A percentile compares a stretch with the other conserved stretches of the same genome.
phyloP scores from a whole-genome alignment of 2,888 invertebrate species.

The Steinernema carpocapsae region DNA sequence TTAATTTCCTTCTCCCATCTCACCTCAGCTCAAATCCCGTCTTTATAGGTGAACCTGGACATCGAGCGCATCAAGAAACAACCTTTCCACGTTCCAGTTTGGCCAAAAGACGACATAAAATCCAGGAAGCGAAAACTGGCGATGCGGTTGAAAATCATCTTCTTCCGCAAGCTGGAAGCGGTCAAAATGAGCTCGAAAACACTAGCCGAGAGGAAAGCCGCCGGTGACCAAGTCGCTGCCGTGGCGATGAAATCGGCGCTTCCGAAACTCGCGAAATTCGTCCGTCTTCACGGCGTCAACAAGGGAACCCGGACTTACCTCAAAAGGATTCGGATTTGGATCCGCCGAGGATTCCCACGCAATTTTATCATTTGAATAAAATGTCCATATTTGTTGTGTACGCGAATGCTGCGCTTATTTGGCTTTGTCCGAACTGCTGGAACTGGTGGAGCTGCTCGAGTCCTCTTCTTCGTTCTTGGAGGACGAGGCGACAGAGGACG shows the following conservation, averaged over 20 bases:
- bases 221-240: background rate
- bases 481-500: too few relatives aligned
- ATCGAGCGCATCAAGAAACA: background rate
- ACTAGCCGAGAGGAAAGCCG: background rate
- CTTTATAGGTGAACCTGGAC: background rate
- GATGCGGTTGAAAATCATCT: background rate
- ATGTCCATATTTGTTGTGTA: too few relatives aligned
- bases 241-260: conserved; percentile 8
- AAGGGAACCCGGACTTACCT: background rate
- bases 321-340: background rate
- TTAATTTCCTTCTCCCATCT: background rate
- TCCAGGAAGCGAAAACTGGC: background rate
- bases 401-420: too few relatives aligned
- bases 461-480: background rate
- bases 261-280: background rate
- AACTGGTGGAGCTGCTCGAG: background rate
- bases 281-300: background rate
- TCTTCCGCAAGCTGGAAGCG: background rate
- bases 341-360: background rate
- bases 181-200: background rate
- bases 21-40: too few relatives aligned
- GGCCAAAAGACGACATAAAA: background rate
- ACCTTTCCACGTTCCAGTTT: background rate
- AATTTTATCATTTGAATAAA: too few relatives aligned
- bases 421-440: too few relatives aligned